A percentile compares a stretch with the other conserved stretches of the same genome.
Conservation (phyloP, 2,888 invertebrate species). For the Sylvicola fuscatus region DNA sequence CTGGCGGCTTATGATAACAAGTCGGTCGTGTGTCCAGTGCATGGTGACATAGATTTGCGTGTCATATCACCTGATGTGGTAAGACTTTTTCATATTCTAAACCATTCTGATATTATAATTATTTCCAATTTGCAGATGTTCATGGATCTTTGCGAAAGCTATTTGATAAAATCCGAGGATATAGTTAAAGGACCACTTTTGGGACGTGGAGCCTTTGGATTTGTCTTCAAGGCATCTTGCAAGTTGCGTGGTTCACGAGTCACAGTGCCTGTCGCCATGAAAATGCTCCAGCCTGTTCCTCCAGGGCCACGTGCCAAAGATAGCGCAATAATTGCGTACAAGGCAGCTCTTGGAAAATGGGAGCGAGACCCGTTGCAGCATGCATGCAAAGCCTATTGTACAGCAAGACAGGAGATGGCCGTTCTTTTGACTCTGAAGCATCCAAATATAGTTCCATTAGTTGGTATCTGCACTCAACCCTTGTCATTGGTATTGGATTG, state of each 20-base stretch:
- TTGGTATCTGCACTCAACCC: slow-evolving; percentile 78
- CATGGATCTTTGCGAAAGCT: slow-evolving; percentile 64
- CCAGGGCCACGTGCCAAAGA: slow-evolving; percentile 36
- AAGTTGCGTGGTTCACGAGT: slow-evolving; percentile 33
- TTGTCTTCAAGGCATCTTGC: slow-evolving; percentile 72
- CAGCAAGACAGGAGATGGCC: slow-evolving; percentile 82
- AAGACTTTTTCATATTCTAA: slow-evolving; percentile 14
- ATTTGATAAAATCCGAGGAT: slow-evolving; percentile 63
- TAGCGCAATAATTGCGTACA: slow-evolving; percentile 25
- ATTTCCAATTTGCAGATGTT: slow-evolving; percentile 36
- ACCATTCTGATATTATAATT: slow-evolving; percentile 1
- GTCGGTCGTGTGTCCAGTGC: slow-evolving; percentile 54
- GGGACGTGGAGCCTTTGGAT: slow-evolving; percentile 96
- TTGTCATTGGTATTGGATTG: slow-evolving; percentile 72
- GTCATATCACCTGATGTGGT: slow-evolving; percentile 87
- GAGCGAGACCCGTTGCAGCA: slow-evolving; percentile 79
- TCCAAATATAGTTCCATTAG: slow-evolving; percentile 77
- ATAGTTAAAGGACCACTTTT: slow-evolving; percentile 55
- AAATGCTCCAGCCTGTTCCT: slow-evolving; percentile 87
- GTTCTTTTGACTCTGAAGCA: slow-evolving; percentile 72
- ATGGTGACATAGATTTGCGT: slow-evolving; percentile 50
- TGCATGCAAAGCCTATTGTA: slow-evolving; percentile 91
- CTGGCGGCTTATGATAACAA: slow-evolving; percentile 60
- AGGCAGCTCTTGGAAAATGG: slow-evolving; percentile 73
- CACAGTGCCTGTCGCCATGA: slow-evolving; percentile 66